Evolutionary conservation across 2,113 vertebrate species (phyloP), one percentile per base, ranked within the genome.

Genomic region (Brachyistius frenatus): DNA sequence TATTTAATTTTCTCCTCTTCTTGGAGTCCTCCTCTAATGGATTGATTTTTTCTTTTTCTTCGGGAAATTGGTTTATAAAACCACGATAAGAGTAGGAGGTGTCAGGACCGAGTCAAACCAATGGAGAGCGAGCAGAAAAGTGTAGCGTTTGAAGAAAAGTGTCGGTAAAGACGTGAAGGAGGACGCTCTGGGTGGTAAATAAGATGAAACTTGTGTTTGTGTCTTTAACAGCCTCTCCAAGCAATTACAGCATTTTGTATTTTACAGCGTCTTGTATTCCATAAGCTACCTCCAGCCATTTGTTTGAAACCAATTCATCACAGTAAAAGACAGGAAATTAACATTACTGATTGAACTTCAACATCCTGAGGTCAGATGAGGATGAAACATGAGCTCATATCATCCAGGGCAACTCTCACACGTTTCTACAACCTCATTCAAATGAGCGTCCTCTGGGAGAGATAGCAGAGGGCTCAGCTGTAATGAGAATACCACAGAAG

Each of bases 1-100:
- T 91, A 90, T 87, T 90, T 86, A 39, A 89, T 91, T 90, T 83
- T 80, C 76, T 63, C 65, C 81, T 71, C 74, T 53, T 80, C 73
- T 57, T 57, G 61, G 53, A 85, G 66, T 49, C 78, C 63, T 37
- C 39, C n/a, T 76, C 78, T 86, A 88, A 91, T 86, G 30, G 63
- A 92, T 91, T 83, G 88, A 88, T 87, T 91, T 87, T 78, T 65
- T 74, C 73, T 36, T 14, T 6, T 90, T 85, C 74, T 72, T 70
- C 75, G 49, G 37, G 81, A 75, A 80, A 92, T 79, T 86, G 65
- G 64, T 85, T 88, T 76, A 57, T 80, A 66, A 85, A 56, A 52
- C 66, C 39, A 68, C 53, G 1, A n/a, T 41, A 50, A 81, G 73
- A 52, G 55, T 14, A 52, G 72, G 53, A 53, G 53, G 60, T 66